Evolutionary conservation across 2,797 vertebrate genomes (phyloP).

Genomic region (Alcedo quadribrachys): DNA sequence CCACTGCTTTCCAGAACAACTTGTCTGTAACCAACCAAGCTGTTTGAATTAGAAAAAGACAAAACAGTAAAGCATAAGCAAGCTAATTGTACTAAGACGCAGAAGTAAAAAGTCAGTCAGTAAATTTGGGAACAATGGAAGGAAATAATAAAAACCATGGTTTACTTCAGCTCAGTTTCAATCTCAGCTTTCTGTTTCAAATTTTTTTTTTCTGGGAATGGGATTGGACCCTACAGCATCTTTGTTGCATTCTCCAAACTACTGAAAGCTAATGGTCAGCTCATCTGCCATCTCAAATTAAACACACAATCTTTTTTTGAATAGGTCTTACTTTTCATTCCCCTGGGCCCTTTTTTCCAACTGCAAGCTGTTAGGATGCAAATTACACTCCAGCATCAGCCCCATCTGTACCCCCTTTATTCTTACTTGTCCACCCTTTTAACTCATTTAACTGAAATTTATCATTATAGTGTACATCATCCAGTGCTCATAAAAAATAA

Average conservation of each 20-base stretch:
- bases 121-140: not conserved
- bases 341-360: not conserved
- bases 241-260: not conserved
- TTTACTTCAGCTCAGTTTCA: not conserved
- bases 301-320: not conserved
- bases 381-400: not conserved
- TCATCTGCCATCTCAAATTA: not conserved
- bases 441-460: not conserved
- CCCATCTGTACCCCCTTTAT: not conserved
- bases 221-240: not conserved
- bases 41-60: not conserved
- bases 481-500: not conserved
- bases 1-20: not conserved
- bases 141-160: not conserved
- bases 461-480: not conserved
- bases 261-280: not conserved
- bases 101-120: not conserved
- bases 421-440: not conserved
- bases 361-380: not conserved
- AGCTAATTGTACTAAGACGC: not conserved
- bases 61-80: not conserved
- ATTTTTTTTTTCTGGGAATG: not conserved
- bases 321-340: not conserved
- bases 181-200: not conserved
- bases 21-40: not conserved